Conservation (phyloP, 2,113 vertebrate genomes). For the Mustela lutreola region DNA sequence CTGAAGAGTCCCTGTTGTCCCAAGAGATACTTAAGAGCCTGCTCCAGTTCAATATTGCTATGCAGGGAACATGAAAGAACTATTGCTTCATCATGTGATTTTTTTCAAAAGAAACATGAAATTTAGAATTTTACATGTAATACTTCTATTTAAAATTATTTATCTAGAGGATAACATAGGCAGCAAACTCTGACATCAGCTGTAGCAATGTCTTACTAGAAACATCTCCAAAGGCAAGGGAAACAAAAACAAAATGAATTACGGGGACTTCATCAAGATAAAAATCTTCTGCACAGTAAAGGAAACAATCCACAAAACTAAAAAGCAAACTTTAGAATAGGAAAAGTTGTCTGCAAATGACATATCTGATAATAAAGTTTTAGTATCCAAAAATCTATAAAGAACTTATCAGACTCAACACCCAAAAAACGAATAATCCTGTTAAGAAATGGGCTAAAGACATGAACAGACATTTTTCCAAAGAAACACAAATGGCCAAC, state of each 20-base stretch:
- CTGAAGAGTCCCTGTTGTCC: rapidly evolving
- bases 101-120: neutral
- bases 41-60: neutral
- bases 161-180: neutral
- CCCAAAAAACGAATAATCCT: no score
- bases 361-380: no score
- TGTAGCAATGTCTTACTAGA: neutral
- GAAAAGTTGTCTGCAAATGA: no score
- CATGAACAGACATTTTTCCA: neutral
- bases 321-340: no score
- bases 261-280: no score
- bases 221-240: neutral
- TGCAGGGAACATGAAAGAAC: neutral
- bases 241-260: neutral
- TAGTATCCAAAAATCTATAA: no score
- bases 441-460: neutral
- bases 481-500: neutral
- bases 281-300: no score
- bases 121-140: neutral
- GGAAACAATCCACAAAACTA: no score
- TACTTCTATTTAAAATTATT: neutral
- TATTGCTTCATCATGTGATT: neutral
- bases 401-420: no score
- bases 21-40: rapidly evolving
- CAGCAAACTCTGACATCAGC: neutral